phyloP scores from a whole-genome alignment of 2,797 vertebrate genomes.

The Catharus ustulatus region DNA sequence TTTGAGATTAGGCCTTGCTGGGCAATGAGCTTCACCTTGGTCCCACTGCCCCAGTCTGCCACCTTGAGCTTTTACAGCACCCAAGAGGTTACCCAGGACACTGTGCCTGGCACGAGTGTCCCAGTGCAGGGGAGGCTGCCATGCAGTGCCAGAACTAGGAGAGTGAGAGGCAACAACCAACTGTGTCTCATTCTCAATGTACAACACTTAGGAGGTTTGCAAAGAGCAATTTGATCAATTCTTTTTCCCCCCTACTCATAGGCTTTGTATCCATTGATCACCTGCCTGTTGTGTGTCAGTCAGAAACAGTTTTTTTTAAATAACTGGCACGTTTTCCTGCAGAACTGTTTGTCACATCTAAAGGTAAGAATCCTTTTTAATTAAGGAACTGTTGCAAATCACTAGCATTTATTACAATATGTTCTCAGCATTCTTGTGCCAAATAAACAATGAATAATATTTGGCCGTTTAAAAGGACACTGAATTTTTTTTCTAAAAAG shows the following conservation, averaged over 20 bases:
- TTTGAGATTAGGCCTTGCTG: background rate
- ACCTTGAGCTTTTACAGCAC: background rate
- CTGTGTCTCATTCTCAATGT: background rate
- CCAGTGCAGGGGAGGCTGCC: background rate
- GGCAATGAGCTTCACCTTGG: background rate
- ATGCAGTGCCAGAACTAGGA: background rate
- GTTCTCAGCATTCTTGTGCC: background rate
- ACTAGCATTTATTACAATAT: background rate
- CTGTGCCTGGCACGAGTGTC: accelerated
- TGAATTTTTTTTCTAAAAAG: background rate
- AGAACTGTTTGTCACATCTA: slow-evolving; percentile 98
- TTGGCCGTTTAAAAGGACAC: slow-evolving; percentile 53
- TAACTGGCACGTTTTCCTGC: slow-evolving; percentile 99
- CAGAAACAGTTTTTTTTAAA: slow-evolving; percentile 99
- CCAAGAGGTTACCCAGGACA: background rate
- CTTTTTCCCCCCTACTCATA: slow-evolving; percentile 69
- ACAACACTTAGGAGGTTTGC: background rate
- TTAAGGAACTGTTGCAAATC: slow-evolving; percentile 40
- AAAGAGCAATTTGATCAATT: slow-evolving; percentile 56
- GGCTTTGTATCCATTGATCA: slow-evolving; percentile 98
- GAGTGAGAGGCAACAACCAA: background rate
- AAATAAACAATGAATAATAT: background rate
- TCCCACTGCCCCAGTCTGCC: background rate
- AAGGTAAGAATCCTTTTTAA: slow-evolving; percentile 85
- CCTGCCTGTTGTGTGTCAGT: slow-evolving; percentile 98